Base-by-base conservation (phyloP, 1,140 invertebrate genomes). In the Drosophila nikananu region DNA sequence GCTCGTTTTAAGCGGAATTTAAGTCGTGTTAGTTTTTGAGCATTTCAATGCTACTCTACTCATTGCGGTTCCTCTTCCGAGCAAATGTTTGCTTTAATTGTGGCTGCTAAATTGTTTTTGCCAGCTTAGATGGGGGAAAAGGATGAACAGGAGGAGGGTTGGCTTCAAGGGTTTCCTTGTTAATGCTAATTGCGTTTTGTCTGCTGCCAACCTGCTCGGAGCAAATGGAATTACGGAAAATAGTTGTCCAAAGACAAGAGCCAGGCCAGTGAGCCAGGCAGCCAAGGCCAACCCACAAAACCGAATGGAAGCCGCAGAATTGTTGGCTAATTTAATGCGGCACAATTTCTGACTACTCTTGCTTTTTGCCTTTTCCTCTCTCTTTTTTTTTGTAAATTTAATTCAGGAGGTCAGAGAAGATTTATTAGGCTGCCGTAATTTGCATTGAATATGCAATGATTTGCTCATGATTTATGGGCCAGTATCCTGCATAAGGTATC, bases 111-210 rank as follows among this genome's bases (percentile, higher is more conserved):
- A 42, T 73, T 37, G 55, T 52, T 52, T 52, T 44, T n/a, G n/a
- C 46, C 13, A 27, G 49, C 42, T 58, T 52, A 32, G 30, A 27
- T 2, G 15, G 7, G 48, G 4, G n/a, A 10, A 13, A 9, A 9
- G 19, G 41, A 10, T 17, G 27, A 13, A 17, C 1, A 42, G 39
- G 39, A 42, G 39, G 39, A 59, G 37, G 67, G 67, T 19, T 60
- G 37, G 57, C 73, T 77, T 51, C 41, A 57, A 68, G 75, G 41
- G 64, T 68, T 68, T 60, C 57, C 49, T 52, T 77, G 55, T 58
- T 84, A 83, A 81, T 87, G 83, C 83, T 86, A 86, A 86, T 86
- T 86, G 83, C 83, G 86, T 87, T 86, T 83, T 54, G 70, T 76
- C 61, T 68, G 57, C 61, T 68, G 57, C 49, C 63, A 35, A 32